Percentiles rank a stretch among this genome's conserved stretches.
phyloP scores from a whole-genome alignment of 2,113 vertebrate genomes.

The Onychorhynchus coronatus region DNA sequence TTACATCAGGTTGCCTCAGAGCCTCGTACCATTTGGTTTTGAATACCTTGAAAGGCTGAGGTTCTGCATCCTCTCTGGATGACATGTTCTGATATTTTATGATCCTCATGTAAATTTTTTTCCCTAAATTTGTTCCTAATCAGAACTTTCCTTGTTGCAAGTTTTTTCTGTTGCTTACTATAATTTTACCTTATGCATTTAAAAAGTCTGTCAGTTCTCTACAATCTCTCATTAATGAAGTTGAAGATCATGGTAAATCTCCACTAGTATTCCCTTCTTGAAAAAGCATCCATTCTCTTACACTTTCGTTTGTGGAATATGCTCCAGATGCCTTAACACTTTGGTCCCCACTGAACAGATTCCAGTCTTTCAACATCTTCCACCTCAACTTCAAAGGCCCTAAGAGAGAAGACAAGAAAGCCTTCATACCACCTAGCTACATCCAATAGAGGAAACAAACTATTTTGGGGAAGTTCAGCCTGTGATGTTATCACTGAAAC shows the following conservation, averaged over 20 bases:
- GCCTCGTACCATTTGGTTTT: neutral
- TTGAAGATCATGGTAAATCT: neutral
- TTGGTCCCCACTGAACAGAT: neutral
- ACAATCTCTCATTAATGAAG: neutral
- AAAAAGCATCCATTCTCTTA: neutral
- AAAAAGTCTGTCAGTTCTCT: neutral
- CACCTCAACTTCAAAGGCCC: neutral
- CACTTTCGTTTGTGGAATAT: neutral
- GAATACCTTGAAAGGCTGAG: neutral
- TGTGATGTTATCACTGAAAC: neutral
- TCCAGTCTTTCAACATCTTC: neutral
- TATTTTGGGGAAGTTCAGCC: neutral
- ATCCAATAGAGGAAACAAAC: neutral
- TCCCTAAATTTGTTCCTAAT: neutral
- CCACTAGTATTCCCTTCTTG: neutral
- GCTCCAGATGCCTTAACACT: neutral
- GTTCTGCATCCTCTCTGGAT: neutral
- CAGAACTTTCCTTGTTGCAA: neutral
- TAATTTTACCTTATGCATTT: neutral
- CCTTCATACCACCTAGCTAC: neutral
- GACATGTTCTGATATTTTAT: neutral
- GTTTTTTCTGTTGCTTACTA: neutral
- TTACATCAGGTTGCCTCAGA: neutral
- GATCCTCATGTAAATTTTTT: neutral
- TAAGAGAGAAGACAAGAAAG: neutral